Conservation (phyloP, 2,113 vertebrate genomes). For the Campylorhamphus procurvoides region DNA sequence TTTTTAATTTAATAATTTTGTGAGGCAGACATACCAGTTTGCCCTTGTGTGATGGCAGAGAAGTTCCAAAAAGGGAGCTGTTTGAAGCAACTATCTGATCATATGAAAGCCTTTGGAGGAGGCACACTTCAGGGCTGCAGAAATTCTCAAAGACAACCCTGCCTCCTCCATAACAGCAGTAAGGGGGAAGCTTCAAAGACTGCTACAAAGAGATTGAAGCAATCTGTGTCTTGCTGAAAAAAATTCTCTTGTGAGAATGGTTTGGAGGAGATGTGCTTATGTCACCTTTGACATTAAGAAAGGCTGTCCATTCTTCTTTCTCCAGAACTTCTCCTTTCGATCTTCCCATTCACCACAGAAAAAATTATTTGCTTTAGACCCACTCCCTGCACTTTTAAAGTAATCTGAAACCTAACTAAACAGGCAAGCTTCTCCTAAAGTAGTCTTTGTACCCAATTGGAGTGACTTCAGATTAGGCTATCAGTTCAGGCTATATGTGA, state of each 20-base stretch:
- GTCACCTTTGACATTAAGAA: slow-evolving; percentile 76
- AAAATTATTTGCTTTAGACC: slow-evolving; percentile 74
- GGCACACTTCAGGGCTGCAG: slow-evolving; percentile 60
- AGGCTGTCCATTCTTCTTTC: slow-evolving; percentile 71
- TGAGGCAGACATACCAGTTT: background rate
- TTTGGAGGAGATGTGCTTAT: slow-evolving; percentile 65
- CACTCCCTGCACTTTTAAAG: slow-evolving; percentile 67
- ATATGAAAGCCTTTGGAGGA: slow-evolving; percentile 70
- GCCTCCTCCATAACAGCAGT: slow-evolving; percentile 58
- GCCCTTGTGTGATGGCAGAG: background rate
- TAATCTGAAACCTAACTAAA: slow-evolving; percentile 67
- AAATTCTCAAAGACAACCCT: slow-evolving; percentile 70
- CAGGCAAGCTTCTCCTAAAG: slow-evolving; percentile 22
- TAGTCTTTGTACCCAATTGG: slow-evolving; percentile 42
- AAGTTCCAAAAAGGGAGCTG: slow-evolving; percentile 44
- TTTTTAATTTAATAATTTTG: background rate
- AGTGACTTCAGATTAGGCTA: slow-evolving; percentile 18
- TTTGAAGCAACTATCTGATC: slow-evolving; percentile 54
- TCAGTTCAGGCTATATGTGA: background rate
- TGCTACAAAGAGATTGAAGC: slow-evolving; percentile 70
- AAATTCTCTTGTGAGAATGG: slow-evolving; percentile 72
- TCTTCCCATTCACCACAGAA: slow-evolving; percentile 64
- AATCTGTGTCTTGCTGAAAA: slow-evolving; percentile 74
- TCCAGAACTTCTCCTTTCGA: slow-evolving; percentile 65
- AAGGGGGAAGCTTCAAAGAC: slow-evolving; percentile 74